Conservation (phyloP, 2,888 invertebrate species). For the Cylindroiulus punctatus region DNA sequence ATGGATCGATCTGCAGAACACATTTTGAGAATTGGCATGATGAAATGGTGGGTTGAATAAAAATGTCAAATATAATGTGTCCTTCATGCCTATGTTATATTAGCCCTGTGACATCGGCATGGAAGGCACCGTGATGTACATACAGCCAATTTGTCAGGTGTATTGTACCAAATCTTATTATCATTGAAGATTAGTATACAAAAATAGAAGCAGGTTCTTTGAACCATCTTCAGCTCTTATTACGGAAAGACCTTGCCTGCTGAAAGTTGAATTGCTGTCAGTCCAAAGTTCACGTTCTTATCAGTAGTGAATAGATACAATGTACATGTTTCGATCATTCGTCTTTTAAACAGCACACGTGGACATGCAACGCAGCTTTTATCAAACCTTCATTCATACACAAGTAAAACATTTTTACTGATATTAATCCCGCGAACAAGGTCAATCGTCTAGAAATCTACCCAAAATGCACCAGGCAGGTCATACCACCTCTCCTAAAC, state of each 20-base stretch:
- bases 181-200: neutral
- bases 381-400: neutral
- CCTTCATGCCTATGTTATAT: too few relatives aligned
- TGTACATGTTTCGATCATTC: neutral
- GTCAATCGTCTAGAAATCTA: neutral
- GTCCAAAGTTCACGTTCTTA: neutral
- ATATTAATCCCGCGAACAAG: neutral
- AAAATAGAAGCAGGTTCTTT: neutral
- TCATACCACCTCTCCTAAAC: slow-evolving; percentile 10
- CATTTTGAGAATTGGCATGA: too few relatives aligned
- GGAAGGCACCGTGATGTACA: too few relatives aligned
- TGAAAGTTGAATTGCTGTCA: neutral
- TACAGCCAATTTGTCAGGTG: too few relatives aligned
- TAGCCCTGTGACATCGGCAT: too few relatives aligned
- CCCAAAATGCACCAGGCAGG: slow-evolving; percentile 45
- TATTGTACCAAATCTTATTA: too few relatives aligned
- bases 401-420: neutral
- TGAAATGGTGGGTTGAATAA: too few relatives aligned
- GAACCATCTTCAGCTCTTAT: neutral
- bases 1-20: too few relatives aligned
- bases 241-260: neutral
- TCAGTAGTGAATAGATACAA: neutral
- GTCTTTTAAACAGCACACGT: neutral
- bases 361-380: neutral
- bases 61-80: too few relatives aligned